A percentile compares a stretch with the other conserved stretches of the same genome.
These are phyloP conservation scores for Boloria selene DNA, from an alignment of 2,888 invertebrate species.

Conservation along the genomic window DNA sequence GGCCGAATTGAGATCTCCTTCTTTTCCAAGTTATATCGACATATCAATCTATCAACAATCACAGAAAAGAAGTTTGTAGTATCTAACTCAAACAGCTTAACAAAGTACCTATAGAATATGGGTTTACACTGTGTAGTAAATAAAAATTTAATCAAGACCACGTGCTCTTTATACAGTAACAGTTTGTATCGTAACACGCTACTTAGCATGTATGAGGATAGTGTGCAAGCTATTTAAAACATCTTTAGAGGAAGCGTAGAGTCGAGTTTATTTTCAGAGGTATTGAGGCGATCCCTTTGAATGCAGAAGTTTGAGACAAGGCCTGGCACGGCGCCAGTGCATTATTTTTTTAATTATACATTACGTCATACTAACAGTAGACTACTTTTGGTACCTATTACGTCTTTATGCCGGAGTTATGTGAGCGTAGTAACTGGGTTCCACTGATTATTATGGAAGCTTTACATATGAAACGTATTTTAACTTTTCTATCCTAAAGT, in stretches of 20 bases:
- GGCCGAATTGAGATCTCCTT: too few species aligned
- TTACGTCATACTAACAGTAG: constrained; percentile 27
- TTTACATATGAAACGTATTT: too few species aligned
- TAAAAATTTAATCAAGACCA: neutral
- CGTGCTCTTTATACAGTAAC: neutral
- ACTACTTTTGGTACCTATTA: constrained; percentile 12
- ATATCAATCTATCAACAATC: too few species aligned
- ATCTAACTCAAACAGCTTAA: too few species aligned
- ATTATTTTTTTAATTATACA: constrained; percentile 38
- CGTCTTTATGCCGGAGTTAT: neutral
- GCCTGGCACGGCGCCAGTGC: constrained; percentile 35
- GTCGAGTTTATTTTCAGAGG: constrained; percentile 31
- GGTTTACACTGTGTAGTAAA: too few species aligned
- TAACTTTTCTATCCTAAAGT: too few species aligned
- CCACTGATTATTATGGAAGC: neutral
- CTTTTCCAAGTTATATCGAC: too few species aligned
- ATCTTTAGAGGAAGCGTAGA: constrained; percentile 23
- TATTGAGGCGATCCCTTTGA: constrained; percentile 33
- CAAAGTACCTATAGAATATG: too few species aligned
- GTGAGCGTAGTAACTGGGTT: too few species aligned
- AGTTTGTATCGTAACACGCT: neutral
- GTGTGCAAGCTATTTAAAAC: constrained; percentile 20
- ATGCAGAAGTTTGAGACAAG: constrained; percentile 30
- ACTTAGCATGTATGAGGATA: constrained; percentile 13
- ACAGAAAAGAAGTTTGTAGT: too few species aligned